Evolutionary conservation across 2,113 vertebrate species (phyloP).

Genomic region (Puma concolor): DNA sequence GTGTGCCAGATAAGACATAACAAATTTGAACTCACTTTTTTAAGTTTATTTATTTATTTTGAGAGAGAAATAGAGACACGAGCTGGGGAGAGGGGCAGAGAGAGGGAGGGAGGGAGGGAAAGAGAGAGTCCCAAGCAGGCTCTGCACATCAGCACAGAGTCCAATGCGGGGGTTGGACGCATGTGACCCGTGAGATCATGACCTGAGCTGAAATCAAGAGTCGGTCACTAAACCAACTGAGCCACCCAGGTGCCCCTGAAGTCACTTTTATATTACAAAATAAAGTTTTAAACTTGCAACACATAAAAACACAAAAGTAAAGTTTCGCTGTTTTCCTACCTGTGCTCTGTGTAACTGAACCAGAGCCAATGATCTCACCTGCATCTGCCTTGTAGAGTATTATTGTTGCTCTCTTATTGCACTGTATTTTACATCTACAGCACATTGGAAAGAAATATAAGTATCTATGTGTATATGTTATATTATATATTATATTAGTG

Average conservation of each 20-base stretch:
- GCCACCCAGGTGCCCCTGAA: neutral
- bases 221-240: too few relatives aligned
- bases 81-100: too few relatives aligned
- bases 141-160: too few relatives aligned
- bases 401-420: neutral
- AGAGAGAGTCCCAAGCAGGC: too few relatives aligned
- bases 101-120: too few relatives aligned
- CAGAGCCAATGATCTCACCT: neutral
- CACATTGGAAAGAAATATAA: neutral
- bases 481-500: neutral
- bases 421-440: neutral
- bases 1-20: neutral
- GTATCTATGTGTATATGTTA: neutral
- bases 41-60: too few relatives aligned
- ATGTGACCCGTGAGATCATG: too few relatives aligned
- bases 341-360: neutral
- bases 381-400: neutral
- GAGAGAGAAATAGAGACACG: too few relatives aligned
- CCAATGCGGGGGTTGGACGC: too few relatives aligned
- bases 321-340: neutral
- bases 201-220: too few relatives aligned
- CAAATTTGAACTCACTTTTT: neutral
- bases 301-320: conserved; percentile 15
- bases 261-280: conserved; percentile 22
- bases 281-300: conserved; percentile 34